Evolutionary conservation across 2,888 invertebrate genomes (phyloP), one percentile per base, ranked within the genome.

Genomic region (Copidosoma aretas): DNA sequence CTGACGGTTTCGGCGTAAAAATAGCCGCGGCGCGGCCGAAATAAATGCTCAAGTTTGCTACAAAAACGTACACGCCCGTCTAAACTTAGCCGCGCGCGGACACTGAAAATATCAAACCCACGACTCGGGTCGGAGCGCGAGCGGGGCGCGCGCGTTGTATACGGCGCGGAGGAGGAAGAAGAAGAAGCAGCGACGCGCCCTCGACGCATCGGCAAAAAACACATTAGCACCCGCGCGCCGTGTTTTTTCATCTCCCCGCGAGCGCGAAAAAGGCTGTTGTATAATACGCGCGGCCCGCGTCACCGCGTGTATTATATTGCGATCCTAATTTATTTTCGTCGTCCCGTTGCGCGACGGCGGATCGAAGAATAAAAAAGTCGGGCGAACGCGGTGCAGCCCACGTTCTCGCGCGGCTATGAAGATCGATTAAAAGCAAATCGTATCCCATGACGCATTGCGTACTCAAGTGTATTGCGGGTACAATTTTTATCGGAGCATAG

Each of bases 331-430:
- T 41, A 46, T 63, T 61, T 51, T 51, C n/a, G 19, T 17, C 22
- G 54, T 39, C 14, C 54, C 41, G 68, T 66, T 64, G 51, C 66
- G 67, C 69, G 57, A 61, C 59, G 71, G 32, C 60, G 32, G 22
- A 1, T n/a, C 41, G 56, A 12, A 10, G 25, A 17, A 1, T 39
- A 53, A 53, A 66, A 32, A 3, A 32, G 15, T 41, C 41, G 41
- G 10, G 41, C 41, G n/a, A n/a, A n/a, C n/a, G n/a, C n/a, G n/a
- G n/a, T n/a, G n/a, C n/a, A n/a, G n/a, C n/a, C n/a, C n/a, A n/a
- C n/a, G n/a, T n/a, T n/a, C n/a, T n/a, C n/a, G n/a, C n/a, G n/a
- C n/a, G n/a, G n/a, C n/a, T n/a, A n/a, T n/a, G n/a, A n/a, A n/a
- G n/a, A n/a, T n/a, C n/a, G n/a, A n/a, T n/a, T n/a, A n/a, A n/a